Base-by-base conservation (phyloP, 1,140 invertebrate genomes). In the Mizuhopecten yessoensis region DNA sequence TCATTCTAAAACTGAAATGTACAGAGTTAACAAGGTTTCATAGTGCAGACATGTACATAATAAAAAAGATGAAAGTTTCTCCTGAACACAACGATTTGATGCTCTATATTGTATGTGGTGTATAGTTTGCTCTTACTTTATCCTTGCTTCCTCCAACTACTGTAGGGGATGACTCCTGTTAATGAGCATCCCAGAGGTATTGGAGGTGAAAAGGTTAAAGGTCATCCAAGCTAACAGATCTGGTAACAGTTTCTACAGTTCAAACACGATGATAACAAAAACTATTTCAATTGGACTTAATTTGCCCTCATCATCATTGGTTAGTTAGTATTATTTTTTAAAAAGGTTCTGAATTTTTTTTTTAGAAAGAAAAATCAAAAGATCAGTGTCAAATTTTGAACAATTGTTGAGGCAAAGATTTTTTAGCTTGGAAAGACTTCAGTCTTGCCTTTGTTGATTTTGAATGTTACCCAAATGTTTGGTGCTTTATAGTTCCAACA, bases 191-290 rank as follows among this genome's bases (percentile, higher is more conserved):
- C 57, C 57, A 29, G 57, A 75, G 57, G 57, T 29, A 3, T 17
- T 13, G 29, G 57, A 75, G 57, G 57, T n/a, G 2, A 75, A 75
- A 75, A 75, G 57, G 57, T 75, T 75, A 29, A 75, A 29, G 23
- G 57, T 75, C 57, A 75, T 75, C 57, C 57, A 75, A 75, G 57
- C 57, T 75, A 75, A 75, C 57, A 75, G n/a, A 75, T 75, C 57
- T 75, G 57, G 57, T 29, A 75, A 75, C 57, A 75, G 57, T 75
- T 75, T 75, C 57, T 75, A 29, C 57, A 75, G 57, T 75, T 75
- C 57, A 75, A 75, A 75, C 57, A 75, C 23, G 5, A n/a, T 29
- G 57, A 75, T 29, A 75, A 11, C 57, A 45, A 45, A 45, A 39
- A 39, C 5, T 5, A 39, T 39, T 39, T 39, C 17, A 15, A 13